Base-by-base conservation (phyloP, 2,888 invertebrate genomes). In the Diaperis boleti region DNA sequence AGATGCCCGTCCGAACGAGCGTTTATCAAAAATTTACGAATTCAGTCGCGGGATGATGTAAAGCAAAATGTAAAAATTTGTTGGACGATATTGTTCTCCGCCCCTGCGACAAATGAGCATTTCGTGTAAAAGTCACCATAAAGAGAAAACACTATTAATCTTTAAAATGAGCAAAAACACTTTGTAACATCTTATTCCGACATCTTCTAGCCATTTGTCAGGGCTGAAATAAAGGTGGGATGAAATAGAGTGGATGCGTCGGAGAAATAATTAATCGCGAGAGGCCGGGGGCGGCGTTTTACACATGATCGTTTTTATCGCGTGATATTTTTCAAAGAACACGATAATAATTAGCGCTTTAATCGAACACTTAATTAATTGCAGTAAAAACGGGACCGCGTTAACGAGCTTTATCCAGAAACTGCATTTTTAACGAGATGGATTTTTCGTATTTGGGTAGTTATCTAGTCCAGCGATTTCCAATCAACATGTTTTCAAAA, bases 131-230 rank as follows among this genome's bases (percentile, higher is more conserved):
- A 62, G 60, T 63, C 63, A 50, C 45, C 60, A 50, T 57, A 22
- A 49, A 33, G 50, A 54, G 39, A 45, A 59, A 62, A 63, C 59
- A 60, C 69, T 70, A 71, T 71, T 70, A 71, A 71, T 71, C 71
- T 71, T 71, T 70, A 69, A 70, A 71, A 71, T 67, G 71, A 70
- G 71, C 68, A 70, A 70, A 69, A 71, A 70, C 69, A 68, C 67
- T 56, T 55, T 66, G 69, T 68, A 70, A 69, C 71, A 71, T 70
- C 69, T 69, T 69, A 69, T 66, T 71, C 62, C 64, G 71, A 70
- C 69, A 62, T 67, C 47, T 60, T 59, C 54, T 20, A 47, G 59
- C 60, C 69, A 71, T 71, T 71, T 71, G 67, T 71, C 69, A 69
- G 14, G 8, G 13, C 10, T 15, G 47, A 33, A 45, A 31, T 26